A percentile compares a stretch with the other conserved stretches of the same genome.
These are phyloP conservation scores for Saccopteryx leptura DNA, from an alignment of 2,113 vertebrate species.

Conservation along the genomic window DNA sequence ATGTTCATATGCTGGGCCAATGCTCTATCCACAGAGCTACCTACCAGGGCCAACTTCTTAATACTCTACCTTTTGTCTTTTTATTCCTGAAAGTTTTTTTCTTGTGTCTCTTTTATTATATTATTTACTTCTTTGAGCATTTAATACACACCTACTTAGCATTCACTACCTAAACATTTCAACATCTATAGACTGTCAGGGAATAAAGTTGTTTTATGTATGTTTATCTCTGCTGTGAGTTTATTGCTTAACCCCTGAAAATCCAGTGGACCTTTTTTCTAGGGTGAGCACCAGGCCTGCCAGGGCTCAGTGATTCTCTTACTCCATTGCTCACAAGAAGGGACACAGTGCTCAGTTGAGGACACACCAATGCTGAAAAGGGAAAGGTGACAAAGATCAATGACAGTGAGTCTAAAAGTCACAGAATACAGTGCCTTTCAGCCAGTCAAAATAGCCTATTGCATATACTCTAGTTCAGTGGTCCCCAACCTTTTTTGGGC, in stretches of 20 bases:
- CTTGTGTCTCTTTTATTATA: not conserved
- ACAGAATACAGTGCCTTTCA: not conserved
- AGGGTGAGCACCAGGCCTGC: not conserved
- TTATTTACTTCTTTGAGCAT: not conserved
- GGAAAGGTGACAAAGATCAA: not conserved
- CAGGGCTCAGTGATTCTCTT: not conserved
- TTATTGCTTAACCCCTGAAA: not conserved
- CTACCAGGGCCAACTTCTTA: not conserved
- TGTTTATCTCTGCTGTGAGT: not conserved
- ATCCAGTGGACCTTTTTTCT: not conserved
- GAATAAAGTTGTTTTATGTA: not conserved
- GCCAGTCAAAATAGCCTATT: not conserved
- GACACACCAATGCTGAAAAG: not conserved
- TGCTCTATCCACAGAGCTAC: no score
- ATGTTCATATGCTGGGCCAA: no score
- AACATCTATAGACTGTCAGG: not conserved
- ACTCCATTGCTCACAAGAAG: not conserved
- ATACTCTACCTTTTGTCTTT: not conserved
- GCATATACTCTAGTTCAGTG: no score
- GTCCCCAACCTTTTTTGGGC: no score
- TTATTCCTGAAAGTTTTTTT: not conserved
- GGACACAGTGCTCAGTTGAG: fast-evolving
- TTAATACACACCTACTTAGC: not conserved
- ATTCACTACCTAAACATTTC: not conserved
- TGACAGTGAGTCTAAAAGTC: not conserved